These are phyloP conservation scores for Pycnonotus jocosus DNA, from an alignment of 2,113 vertebrate species.

Conservation along the genomic window DNA sequence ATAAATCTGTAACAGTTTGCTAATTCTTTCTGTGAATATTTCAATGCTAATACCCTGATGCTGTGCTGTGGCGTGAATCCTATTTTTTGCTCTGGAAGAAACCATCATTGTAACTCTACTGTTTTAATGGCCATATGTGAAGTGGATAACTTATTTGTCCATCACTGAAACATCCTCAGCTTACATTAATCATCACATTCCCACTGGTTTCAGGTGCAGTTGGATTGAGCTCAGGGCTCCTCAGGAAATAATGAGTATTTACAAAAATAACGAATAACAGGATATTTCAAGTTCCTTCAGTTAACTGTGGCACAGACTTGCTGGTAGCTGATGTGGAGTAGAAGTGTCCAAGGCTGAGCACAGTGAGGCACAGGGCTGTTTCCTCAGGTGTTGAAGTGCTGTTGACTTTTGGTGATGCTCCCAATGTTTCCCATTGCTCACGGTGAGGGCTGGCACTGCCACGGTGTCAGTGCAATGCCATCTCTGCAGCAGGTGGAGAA, in stretches of 20 bases:
- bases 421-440: fast-evolving
- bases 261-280: background rate
- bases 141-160: background rate
- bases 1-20: slow-evolving; percentile 18
- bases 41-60: background rate
- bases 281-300: background rate
- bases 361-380: background rate
- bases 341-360: background rate
- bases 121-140: background rate
- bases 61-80: background rate
- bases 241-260: background rate
- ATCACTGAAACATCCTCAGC: background rate
- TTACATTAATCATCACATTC: background rate
- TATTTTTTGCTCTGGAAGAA: background rate
- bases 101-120: background rate
- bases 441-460: background rate
- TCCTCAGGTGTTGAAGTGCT: background rate
- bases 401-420: fast-evolving
- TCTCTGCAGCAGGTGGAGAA: background rate
- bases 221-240: background rate
- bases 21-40: background rate
- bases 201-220: background rate
- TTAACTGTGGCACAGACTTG: background rate
- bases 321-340: background rate
- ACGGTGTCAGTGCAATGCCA: fast-evolving